Percentiles rank a stretch among this genome's conserved stretches.
These are phyloP conservation scores for Phenganax marumi DNA, from an alignment of 92 coral and sea anemone species.

Conservation along the genomic window DNA sequence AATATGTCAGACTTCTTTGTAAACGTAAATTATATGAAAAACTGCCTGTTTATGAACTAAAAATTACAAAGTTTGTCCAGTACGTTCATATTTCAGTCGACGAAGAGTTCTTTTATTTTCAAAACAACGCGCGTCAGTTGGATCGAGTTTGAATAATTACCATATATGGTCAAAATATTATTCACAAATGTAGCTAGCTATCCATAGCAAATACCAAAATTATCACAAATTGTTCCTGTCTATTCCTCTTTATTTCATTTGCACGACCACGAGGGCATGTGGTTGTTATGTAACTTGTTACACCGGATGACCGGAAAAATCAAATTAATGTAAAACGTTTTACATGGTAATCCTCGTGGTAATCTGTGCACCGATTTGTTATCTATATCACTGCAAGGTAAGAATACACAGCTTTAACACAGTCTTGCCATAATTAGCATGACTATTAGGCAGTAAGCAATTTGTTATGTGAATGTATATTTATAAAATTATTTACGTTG, in stretches of 20 bases:
- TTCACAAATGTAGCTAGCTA: not conserved
- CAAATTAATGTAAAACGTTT: no score
- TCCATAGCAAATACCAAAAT: not conserved
- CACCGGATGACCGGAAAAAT: no score
- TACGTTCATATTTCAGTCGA: not conserved
- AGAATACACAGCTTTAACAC: no score
- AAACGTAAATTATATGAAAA: slow-evolving; percentile 11
- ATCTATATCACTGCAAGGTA: no score
- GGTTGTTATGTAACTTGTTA: no score
- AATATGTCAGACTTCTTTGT: slow-evolving; percentile 15
- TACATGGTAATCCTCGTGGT: no score
- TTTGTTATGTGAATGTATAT: no score
- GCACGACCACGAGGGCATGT: not conserved
- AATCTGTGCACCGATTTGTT: no score
- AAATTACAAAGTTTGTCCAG: not conserved
- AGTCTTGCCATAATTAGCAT: no score
- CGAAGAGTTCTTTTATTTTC: slow-evolving; percentile 9
- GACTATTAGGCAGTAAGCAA: no score
- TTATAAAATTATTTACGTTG: no score
- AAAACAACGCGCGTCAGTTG: slow-evolving; percentile 33
- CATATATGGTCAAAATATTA: slow-evolving; percentile 27
- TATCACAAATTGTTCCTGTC: not conserved
- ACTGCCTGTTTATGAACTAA: slow-evolving; percentile 11
- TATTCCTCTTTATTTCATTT: not conserved
- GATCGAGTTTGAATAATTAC: slow-evolving; percentile 25